These are phyloP conservation scores for Cuniculus paca DNA, from an alignment of 2,797 vertebrate genomes.

Conservation along the genomic window DNA sequence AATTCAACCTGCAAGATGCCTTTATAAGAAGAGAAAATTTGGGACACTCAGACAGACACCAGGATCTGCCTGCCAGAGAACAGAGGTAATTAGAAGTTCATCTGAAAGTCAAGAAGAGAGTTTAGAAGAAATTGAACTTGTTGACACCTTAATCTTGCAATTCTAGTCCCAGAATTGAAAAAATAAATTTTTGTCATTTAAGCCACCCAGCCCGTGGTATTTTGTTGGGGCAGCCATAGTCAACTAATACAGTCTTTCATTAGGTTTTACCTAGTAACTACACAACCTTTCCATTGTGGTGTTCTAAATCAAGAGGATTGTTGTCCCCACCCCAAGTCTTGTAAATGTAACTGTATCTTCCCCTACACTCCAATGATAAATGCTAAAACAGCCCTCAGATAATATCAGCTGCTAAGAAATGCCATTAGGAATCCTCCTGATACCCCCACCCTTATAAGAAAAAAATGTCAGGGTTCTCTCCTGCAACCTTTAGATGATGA, in stretches of 20 bases:
- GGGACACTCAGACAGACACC: background rate
- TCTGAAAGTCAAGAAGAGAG: background rate
- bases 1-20: background rate
- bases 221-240: background rate
- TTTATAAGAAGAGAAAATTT: background rate
- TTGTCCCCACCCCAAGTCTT: background rate
- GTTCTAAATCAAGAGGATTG: background rate
- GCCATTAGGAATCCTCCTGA: background rate
- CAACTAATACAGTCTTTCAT: background rate
- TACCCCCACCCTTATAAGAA: background rate
- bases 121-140: background rate
- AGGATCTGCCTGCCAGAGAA: background rate
- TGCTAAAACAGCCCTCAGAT: background rate
- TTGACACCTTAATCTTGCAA: background rate
- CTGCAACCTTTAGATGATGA: constrained; percentile 16
- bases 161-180: background rate
- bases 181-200: background rate
- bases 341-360: background rate
- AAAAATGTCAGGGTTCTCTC: background rate
- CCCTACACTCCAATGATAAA: background rate
- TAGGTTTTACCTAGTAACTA: background rate
- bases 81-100: background rate
- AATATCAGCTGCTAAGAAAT: background rate
- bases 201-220: background rate
- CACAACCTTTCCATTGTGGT: background rate